A percentile compares a stretch with the other conserved stretches of the same genome.
Evolutionary conservation across 2,888 invertebrate genomes (phyloP).

Genomic region (Melinopterus prodromus): DNA sequence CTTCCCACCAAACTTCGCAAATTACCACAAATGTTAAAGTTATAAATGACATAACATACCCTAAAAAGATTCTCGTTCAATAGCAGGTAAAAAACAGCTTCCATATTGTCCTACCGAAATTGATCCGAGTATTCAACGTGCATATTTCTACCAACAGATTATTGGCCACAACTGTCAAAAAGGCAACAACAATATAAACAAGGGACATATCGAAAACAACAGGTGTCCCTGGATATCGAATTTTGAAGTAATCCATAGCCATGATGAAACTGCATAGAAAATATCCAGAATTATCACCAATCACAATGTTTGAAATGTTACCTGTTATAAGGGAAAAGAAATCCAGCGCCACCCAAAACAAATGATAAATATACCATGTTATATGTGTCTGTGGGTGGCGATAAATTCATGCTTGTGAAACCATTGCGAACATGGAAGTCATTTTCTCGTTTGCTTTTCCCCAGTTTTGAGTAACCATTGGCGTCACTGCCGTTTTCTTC

Average conservation of each 20-base stretch:
- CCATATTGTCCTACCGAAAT: constrained; percentile 72
- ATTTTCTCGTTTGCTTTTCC: constrained; percentile 50
- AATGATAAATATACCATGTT: constrained; percentile 79
- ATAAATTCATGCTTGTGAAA: constrained; percentile 63
- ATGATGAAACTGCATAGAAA: constrained; percentile 80
- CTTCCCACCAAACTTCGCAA: constrained; percentile 87
- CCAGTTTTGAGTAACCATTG: constrained; percentile 56
- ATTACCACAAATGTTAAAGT: constrained; percentile 85
- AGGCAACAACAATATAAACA: constrained; percentile 90
- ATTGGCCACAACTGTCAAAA: constrained; percentile 85
- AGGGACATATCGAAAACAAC: constrained; percentile 94
- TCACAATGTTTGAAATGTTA: constrained; percentile 53
- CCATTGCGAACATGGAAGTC: constrained; percentile 59
- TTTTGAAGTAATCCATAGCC: constrained; percentile 92
- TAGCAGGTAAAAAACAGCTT: neutral
- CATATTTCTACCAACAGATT: constrained; percentile 85
- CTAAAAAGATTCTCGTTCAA: constrained; percentile 56
- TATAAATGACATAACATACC: constrained; percentile 82
- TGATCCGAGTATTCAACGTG: constrained; percentile 83
- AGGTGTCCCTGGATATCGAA: constrained; percentile 81
- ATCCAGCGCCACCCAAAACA: constrained; percentile 87
- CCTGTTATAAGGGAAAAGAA: constrained; percentile 93
- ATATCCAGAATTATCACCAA: neutral
- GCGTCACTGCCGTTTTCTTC: constrained; percentile 51
- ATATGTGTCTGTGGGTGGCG: constrained; percentile 75